These are phyloP conservation scores for Scrobipalpa atriplicella DNA, from an alignment of 2,888 invertebrate species.

Conservation along the genomic window DNA sequence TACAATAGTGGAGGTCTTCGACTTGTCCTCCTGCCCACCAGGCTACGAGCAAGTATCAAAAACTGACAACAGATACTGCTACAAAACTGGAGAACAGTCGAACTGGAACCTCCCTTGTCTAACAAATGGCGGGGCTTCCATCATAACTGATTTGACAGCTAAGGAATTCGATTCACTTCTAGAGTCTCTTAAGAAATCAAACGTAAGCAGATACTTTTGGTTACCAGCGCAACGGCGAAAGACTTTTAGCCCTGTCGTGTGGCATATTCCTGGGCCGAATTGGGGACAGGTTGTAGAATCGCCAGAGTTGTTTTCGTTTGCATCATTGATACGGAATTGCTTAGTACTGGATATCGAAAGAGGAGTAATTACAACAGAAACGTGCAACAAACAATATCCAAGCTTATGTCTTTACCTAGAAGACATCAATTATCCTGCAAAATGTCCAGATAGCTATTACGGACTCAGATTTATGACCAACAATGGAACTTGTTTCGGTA, in stretches of 20 bases:
- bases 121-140: conserved; percentile 64
- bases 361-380: conserved; percentile 52
- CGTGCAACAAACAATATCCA: conserved; percentile 58
- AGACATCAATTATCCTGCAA: conserved; percentile 58
- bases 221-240: conserved; percentile 73
- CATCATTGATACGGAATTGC: conserved; percentile 58
- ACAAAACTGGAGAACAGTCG: conserved; percentile 52
- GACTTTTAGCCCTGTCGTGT: conserved; percentile 67
- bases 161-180: conserved; percentile 56
- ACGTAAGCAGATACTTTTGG: conserved; percentile 68
- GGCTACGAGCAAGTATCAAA: conserved; percentile 59
- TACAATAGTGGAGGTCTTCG: conserved; percentile 52
- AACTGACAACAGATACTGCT: conserved; percentile 61
- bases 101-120: conserved; percentile 69
- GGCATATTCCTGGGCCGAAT: conserved; percentile 76
- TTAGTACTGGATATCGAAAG: conserved; percentile 59
- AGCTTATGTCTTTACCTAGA: conserved; percentile 70
- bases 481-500: conserved; percentile 65
- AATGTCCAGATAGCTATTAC: conserved; percentile 67
- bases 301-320: not conserved
- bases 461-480: conserved; percentile 62
- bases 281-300: conserved; percentile 56
- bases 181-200: conserved; percentile 50
- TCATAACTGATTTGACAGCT: conserved; percentile 62
- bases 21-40: conserved; percentile 61